Evolutionary conservation across 2,888 invertebrate genomes (phyloP).

Genomic region (Heliconius erato): DNA sequence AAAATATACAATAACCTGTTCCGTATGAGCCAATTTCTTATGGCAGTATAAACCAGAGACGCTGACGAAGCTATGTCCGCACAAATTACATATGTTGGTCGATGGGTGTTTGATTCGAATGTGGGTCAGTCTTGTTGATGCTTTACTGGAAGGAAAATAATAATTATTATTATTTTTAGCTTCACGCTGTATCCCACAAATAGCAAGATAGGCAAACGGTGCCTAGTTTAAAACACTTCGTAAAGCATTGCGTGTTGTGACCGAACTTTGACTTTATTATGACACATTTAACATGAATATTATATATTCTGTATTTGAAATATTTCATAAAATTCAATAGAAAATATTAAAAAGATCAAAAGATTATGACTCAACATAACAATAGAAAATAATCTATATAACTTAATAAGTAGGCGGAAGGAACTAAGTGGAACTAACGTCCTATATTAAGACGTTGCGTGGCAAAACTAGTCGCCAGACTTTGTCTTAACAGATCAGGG

Average conservation of each 20-base stretch:
- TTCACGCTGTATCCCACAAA: no score
- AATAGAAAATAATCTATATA: no score
- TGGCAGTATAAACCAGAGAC: constrained; percentile 73
- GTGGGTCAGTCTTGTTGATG: constrained; percentile 76
- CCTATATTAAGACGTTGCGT: no score
- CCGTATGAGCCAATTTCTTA: constrained; percentile 67
- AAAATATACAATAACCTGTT: constrained; percentile 61
- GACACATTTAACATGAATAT: background rate
- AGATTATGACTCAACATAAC: no score
- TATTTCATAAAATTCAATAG: background rate
- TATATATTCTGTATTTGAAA: background rate
- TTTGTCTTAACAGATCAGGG: no score
- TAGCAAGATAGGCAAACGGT: no score
- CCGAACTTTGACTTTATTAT: no score
- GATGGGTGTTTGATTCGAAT: constrained; percentile 74
- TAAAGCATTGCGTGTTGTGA: no score
- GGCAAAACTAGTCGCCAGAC: no score
- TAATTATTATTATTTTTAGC: background rate
- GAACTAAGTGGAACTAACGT: no score
- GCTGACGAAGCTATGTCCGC: constrained; percentile 79
- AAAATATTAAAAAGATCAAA: background rate
- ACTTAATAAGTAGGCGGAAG: background rate
- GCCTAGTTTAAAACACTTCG: background rate
- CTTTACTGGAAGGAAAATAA: constrained; percentile 63
- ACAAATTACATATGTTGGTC: constrained; percentile 70